These are phyloP conservation scores for Pocillopora damicornis DNA, from an alignment of 64 coral and sea anemone genomes.

Conservation along the genomic window DNA sequence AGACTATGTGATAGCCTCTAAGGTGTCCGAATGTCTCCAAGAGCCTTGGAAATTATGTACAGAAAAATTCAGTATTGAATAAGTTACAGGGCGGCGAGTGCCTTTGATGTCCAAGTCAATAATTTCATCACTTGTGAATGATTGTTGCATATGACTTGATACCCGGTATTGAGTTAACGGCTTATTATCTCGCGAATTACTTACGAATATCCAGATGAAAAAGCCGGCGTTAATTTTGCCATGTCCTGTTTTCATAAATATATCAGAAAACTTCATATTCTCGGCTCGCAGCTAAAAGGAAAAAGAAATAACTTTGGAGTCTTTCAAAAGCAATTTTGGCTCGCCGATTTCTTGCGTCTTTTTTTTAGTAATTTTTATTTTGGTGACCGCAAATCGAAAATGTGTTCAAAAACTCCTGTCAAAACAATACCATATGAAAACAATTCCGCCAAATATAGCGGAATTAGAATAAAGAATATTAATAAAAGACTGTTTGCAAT, in stretches of 20 bases:
- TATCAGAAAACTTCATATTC: neutral
- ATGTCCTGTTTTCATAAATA: slow-evolving; percentile 28
- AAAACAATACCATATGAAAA: slow-evolving; percentile 34
- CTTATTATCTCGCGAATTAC: slow-evolving; percentile 18
- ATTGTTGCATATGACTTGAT: slow-evolving; percentile 6
- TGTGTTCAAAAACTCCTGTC: neutral
- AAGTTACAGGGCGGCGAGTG: slow-evolving; percentile 26
- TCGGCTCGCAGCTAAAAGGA: no score
- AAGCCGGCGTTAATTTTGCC: slow-evolving; percentile 26
- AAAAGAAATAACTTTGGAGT: no score
- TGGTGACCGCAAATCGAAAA: slow-evolving; percentile 26
- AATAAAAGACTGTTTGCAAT: slow-evolving; percentile 26
- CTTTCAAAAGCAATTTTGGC: neutral
- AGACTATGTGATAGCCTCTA: neutral
- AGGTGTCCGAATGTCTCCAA: neutral
- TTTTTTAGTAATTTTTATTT: neutral
- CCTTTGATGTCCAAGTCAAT: slow-evolving; percentile 32
- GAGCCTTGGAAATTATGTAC: neutral
- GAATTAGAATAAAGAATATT: slow-evolving; percentile 22
- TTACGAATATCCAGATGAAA: slow-evolving; percentile 32
- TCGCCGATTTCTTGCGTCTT: neutral
- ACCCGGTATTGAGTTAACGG: slow-evolving; percentile 28
- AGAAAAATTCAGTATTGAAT: slow-evolving; percentile 15
- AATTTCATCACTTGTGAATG: slow-evolving; percentile 26
- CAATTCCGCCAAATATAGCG: slow-evolving; percentile 38